Evolutionary conservation across 2,888 invertebrate species (phyloP).

Genomic region (Allolobophora icterica): DNA sequence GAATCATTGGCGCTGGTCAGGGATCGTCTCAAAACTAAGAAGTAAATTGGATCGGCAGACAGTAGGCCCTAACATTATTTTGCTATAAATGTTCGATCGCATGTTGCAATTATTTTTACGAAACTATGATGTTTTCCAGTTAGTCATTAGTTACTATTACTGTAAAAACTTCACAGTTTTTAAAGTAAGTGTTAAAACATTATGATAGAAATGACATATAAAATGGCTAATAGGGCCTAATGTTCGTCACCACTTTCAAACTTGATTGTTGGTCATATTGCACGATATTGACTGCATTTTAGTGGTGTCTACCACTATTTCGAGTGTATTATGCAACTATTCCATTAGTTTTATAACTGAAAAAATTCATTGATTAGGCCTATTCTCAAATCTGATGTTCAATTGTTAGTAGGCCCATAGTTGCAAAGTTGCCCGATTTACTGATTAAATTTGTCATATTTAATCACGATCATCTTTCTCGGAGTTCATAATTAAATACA

Average conservation of each 20-base stretch:
- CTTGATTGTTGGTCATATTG: too few relatives aligned
- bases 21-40: neutral
- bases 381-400: too few relatives aligned
- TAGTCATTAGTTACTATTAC: neutral
- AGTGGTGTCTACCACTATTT: neutral
- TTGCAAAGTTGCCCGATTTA: too few relatives aligned
- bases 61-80: too few relatives aligned
- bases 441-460: too few relatives aligned
- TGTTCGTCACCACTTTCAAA: too few relatives aligned
- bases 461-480: too few relatives aligned
- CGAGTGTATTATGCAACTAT: neutral
- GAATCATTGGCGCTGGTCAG: neutral
- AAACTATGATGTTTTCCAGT: neutral
- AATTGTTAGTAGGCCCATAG: too few relatives aligned
- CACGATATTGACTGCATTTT: neutral
- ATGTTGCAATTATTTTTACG: neutral
- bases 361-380: too few relatives aligned
- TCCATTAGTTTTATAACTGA: too few relatives aligned
- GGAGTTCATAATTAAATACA: too few relatives aligned
- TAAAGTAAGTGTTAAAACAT: neutral
- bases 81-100: neutral
- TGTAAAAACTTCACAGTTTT: neutral
- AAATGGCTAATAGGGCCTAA: neutral
- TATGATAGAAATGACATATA: neutral
- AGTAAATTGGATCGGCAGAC: neutral